Base-by-base conservation (phyloP, 2,888 invertebrate species). In the Conops quadrifasciatus region DNA sequence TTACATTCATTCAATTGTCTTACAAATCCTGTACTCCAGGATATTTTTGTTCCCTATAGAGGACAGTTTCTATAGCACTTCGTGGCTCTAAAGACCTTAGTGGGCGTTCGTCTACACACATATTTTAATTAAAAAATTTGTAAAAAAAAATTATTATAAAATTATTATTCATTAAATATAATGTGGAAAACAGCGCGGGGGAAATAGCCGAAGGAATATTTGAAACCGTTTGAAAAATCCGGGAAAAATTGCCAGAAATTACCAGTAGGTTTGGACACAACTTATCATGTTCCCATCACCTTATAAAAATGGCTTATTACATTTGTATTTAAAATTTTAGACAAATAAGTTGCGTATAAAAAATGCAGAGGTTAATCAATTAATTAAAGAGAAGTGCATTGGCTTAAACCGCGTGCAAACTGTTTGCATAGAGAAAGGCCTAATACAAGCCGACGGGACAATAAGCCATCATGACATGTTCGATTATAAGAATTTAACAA, bases 391-490 rank as follows among this genome's bases (percentile, higher is more conserved):
- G 75, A 90, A 90, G 81, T 88, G 90, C 76, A 82, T 86, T 76
- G 88, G 89, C 75, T 86, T 92, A 79, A 87, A 90, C 75, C 92
- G 92, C 83, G 91, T 93, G 68, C 94, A 94, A 87, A 89, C 93
- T 80, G 91, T 96, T 53, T 87, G 89, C 75, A 92, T 94, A 79
- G 94, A 94, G 80, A 92, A 93, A 80, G 92, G 92, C 62, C 90
- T 94, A 76, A 88, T 94, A 69, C 93, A 93, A 84, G 88, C 89
- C 62, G 93, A 93, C 87, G 93, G 94, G 2, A 90, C 91, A 59
- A 95, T 96, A 72, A 93, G 93, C 82, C 94, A 94, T 82, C 92
- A 92, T 81, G 96, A 96, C 83, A 94, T 97, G 94, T 92, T 94
- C 82, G 96, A 97, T 86, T 97, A 95, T 86, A 89, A 96, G 65